A percentile compares a stretch with the other conserved stretches of the same genome.
Conservation (phyloP, 2,888 invertebrate species). For the Abrostola triplasia region DNA sequence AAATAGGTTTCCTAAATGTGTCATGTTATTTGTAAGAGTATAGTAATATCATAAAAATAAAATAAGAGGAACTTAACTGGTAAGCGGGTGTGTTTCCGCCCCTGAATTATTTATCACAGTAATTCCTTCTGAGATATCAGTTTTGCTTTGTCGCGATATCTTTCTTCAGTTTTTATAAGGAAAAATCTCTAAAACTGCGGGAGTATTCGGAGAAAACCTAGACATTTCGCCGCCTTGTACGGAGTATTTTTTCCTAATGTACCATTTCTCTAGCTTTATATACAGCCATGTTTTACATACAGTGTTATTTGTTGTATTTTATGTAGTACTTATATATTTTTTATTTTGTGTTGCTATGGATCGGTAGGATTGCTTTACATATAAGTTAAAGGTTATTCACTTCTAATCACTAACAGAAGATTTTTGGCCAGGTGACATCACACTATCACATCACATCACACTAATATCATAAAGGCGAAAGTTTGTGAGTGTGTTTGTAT, state of each 20-base stretch:
- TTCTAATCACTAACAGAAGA: too few relatives aligned
- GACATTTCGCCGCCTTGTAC: conserved; percentile 27
- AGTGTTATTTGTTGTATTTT: conserved; percentile 2
- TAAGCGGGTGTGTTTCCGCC: conserved; percentile 36
- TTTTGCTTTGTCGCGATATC: conserved; percentile 39
- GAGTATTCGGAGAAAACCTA: conserved; percentile 25
- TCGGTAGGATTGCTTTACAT: background rate
- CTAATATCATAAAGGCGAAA: too few relatives aligned
- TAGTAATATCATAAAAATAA: conserved; percentile 42
- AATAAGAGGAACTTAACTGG: conserved; percentile 28
- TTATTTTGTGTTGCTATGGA: background rate
- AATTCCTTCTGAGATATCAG: conserved; percentile 55
- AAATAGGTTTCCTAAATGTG: too few relatives aligned
- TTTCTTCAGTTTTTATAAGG: conserved; percentile 34
- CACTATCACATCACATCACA: too few relatives aligned
- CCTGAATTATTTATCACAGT: conserved; percentile 54
- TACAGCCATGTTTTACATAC: conserved; percentile 9
- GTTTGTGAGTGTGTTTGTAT: too few relatives aligned
- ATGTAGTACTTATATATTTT: background rate
- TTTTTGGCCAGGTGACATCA: too few relatives aligned
- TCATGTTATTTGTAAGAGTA: background rate
- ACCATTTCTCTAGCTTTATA: conserved; percentile 29
- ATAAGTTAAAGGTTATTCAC: too few relatives aligned
- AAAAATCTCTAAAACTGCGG: conserved; percentile 34
- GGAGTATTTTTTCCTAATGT: conserved; percentile 31